phyloP scores from a whole-genome alignment of 2,113 vertebrate genomes.

The Psilopsiagon aymara region DNA sequence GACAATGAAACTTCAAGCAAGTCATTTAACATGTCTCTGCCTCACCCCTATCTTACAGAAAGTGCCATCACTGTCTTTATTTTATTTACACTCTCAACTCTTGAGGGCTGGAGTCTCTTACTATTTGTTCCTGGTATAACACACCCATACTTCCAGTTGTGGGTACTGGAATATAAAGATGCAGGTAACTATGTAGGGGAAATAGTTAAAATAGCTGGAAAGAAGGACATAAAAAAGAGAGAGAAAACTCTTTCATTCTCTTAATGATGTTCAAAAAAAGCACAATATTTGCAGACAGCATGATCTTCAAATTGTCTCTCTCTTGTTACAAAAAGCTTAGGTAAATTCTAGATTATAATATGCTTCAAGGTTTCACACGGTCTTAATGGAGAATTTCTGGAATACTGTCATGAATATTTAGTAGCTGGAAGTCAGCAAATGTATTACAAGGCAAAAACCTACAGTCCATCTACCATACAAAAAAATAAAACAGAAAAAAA shows the following conservation, averaged over 20 bases:
- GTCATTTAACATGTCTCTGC: neutral
- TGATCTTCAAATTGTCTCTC: neutral
- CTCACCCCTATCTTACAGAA: neutral
- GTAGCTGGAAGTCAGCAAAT: neutral
- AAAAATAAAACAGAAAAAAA: neutral
- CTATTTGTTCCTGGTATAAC: fast-evolving
- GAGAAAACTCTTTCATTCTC: neutral
- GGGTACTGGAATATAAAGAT: neutral
- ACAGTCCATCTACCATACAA: neutral
- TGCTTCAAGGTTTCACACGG: neutral
- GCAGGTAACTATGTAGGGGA: neutral
- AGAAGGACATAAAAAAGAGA: neutral
- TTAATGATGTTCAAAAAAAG: neutral
- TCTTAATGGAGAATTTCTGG: neutral
- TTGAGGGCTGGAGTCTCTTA: neutral
- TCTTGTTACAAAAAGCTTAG: neutral
- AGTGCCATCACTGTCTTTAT: neutral
- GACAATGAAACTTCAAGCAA: neutral
- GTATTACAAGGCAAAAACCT: neutral
- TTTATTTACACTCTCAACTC: neutral
- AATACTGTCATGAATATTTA: neutral
- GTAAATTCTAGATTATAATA: neutral
- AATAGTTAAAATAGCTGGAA: neutral
- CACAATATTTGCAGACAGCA: neutral
- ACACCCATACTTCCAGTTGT: neutral